These are phyloP conservation scores for Heliangelus exortis DNA, from an alignment of 2,797 vertebrate genomes.

Conservation along the genomic window DNA sequence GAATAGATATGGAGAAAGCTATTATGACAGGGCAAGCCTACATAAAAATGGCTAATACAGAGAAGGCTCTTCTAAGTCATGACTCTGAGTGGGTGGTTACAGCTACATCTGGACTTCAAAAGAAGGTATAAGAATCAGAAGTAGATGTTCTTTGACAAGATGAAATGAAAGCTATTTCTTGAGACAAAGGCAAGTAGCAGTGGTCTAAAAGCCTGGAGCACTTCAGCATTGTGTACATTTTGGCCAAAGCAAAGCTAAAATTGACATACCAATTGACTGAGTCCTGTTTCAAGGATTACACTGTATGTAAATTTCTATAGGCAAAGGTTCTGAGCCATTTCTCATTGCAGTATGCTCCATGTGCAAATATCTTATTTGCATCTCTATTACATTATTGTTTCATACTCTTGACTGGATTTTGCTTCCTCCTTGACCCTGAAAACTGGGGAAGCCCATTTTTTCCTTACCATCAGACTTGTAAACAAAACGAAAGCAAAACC, in stretches of 20 bases:
- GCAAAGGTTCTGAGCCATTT: not conserved
- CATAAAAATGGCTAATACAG: rapidly evolving
- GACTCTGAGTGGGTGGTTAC: not conserved
- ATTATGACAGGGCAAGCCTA: not conserved
- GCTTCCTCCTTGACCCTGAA: not conserved
- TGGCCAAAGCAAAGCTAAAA: not conserved
- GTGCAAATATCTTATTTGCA: not conserved
- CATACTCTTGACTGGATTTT: not conserved
- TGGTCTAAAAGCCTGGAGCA: not conserved
- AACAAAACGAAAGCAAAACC: not conserved
- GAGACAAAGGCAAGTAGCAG: not conserved
- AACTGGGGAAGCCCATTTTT: not conserved
- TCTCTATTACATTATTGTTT: not conserved
- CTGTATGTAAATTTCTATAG: not conserved
- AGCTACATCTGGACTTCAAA: not conserved
- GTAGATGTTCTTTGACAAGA: not conserved
- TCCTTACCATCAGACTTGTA: not conserved
- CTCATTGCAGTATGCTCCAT: not conserved
- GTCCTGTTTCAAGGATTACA: not conserved
- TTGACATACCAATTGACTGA: not conserved
- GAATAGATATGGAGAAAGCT: not conserved
- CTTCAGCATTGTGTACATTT: not conserved
- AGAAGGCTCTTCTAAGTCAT: not conserved
- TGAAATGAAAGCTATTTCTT: not conserved
- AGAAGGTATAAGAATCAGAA: not conserved